Percentiles rank a stretch among this genome's conserved stretches.
Evolutionary conservation across 37 sponge, comb jelly and placozoan genomes (phyloP).

Genomic region (Mnemiopsis leidyi): DNA sequence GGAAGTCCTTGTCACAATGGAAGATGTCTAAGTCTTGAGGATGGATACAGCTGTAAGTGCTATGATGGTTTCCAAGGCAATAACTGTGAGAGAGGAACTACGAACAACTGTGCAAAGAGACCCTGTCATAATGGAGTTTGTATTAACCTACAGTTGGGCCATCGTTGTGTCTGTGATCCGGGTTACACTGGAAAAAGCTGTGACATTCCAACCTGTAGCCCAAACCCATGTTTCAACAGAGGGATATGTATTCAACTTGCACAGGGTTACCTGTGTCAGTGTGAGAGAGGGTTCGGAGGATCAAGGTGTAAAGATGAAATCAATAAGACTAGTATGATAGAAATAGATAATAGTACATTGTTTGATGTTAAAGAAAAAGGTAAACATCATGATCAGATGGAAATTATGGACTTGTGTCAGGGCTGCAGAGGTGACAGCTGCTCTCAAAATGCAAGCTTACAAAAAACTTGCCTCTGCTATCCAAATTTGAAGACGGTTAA

Average conservation of each 20-base stretch:
- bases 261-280: not conserved
- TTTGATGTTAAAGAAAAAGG: not conserved
- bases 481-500: not conserved
- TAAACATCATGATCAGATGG: not conserved
- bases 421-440: not conserved
- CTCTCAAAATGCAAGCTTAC: not conserved
- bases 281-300: not conserved
- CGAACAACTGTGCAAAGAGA: not conserved
- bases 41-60: not conserved
- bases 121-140: not conserved
- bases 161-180: not conserved
- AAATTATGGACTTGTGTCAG: not conserved
- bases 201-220: not conserved
- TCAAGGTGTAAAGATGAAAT: not conserved
- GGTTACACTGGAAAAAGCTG: not conserved
- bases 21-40: not conserved
- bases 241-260: not conserved
- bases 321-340: not conserved
- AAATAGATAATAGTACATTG: not conserved
- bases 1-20: not conserved
- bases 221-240: slow-evolving; percentile 14
- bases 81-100: not conserved
- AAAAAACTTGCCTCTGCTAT: not conserved
- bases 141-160: not conserved
- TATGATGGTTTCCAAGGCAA: not conserved